A percentile compares a stretch with the other conserved stretches of the same genome.
Evolutionary conservation across 2,888 invertebrate species (phyloP).

Genomic region (Timema podura): DNA sequence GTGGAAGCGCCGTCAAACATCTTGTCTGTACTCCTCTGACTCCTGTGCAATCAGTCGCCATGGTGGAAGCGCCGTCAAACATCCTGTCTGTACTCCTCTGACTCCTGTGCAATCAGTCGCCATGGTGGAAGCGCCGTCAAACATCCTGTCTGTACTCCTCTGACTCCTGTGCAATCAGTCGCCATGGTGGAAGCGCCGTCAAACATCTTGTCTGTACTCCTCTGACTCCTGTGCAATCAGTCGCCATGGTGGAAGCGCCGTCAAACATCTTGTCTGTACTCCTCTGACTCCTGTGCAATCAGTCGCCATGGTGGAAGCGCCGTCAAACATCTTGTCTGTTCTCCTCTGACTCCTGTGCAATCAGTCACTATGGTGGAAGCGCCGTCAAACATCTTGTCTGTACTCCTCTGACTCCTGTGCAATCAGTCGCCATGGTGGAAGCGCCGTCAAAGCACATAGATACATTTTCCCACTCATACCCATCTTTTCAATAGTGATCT

Average conservation of each 20-base stretch:
- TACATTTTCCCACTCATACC: neutral
- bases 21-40: too few relatives aligned
- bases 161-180: neutral
- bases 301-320: neutral
- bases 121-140: neutral
- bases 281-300: too few relatives aligned
- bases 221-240: too few relatives aligned
- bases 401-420: too few relatives aligned
- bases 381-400: neutral
- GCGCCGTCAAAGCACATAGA: neutral
- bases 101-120: neutral
- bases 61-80: neutral
- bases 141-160: neutral
- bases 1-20: neutral
- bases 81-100: too few relatives aligned
- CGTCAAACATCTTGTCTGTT: neutral
- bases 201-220: neutral
- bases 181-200: neutral
- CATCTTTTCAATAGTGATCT: neutral
- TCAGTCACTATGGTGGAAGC: neutral
- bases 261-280: neutral
- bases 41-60: neutral
- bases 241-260: neutral
- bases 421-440: neutral
- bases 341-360: too few relatives aligned